Evolutionary conservation across 2,888 invertebrate genomes (phyloP), one percentile per base, ranked within the genome.

Genomic region (Trichogramma dendrolimi): DNA sequence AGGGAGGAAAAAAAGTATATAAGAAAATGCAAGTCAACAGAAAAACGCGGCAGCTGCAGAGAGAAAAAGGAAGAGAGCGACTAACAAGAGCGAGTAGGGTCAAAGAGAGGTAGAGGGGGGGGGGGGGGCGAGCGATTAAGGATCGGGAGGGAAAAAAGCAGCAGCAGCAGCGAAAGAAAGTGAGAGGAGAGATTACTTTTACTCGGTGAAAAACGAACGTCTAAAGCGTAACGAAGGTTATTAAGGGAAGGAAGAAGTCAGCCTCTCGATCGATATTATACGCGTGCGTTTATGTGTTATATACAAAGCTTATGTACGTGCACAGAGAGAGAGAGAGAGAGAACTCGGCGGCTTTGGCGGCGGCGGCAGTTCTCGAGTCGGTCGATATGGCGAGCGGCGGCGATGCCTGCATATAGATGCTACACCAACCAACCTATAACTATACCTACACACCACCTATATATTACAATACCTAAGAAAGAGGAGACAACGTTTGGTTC

Each of bases 171-270:
- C 39, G 44, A 11, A 14, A 56, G 46, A 57, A 65, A 60, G 65
- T 66, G 67, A 70, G 69, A 68, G 65, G 68, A 27, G 27, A 68
- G 72, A 71, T 71, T 71, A 68, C 71, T 69, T 67, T 67, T 65
- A 67, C 67, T 27, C 27, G 68, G 66, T 40, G 49, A 27, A 27
- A 27, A 27, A 27, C 27, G 27, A 69, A 66, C 62, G 66, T 60
- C 59, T 68, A 68, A 66, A 66, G 67, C 65, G 67, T 68, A 70
- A 70, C 67, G 69, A 72, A 69, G 71, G 70, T 71, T 72, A 72
- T 71, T 70, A 68, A 38, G 27, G 68, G 68, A 68, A 68, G 65
- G 69, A 69, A 69, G 70, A 68, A 69, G 67, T n/a, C 6, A 4
- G 27, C n/a, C 65, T 8, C 70, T 68, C 70, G 69, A 73, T 71